These are phyloP conservation scores for Sebastes kiyomatsui DNA, from an alignment of 2,797 vertebrate genomes.

Conservation along the genomic window DNA sequence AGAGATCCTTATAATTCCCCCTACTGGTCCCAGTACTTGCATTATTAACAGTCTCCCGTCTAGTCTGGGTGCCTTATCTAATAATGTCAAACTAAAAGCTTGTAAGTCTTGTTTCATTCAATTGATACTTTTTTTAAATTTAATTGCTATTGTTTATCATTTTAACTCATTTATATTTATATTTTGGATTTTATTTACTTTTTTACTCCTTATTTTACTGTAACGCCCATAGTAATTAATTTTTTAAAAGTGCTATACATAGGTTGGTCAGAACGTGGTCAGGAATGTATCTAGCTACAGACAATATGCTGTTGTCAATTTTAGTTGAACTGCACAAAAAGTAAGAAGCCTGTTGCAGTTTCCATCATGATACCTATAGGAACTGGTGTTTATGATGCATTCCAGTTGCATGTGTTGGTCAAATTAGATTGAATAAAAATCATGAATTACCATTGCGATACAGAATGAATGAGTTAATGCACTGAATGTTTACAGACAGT, in stretches of 20 bases:
- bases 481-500: not conserved
- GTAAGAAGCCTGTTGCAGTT: not conserved
- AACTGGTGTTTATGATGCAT: not conserved
- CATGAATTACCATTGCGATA: not conserved
- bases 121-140: not conserved
- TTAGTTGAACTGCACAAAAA: not conserved
- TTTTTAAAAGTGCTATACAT: not conserved
- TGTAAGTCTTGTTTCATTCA: not conserved
- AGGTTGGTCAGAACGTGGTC: no score
- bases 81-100: conserved; percentile 9
- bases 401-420: not conserved
- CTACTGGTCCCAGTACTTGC: not conserved
- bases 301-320: not conserved
- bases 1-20: not conserved
- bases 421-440: not conserved
- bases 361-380: not conserved
- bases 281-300: not conserved
- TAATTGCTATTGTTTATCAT: not conserved
- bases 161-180: not conserved
- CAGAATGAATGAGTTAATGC: not conserved
- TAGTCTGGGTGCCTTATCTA: not conserved
- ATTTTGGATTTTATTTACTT: not conserved
- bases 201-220: not conserved
- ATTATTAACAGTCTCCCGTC: not conserved
- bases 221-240: not conserved